phyloP scores from a whole-genome alignment of 2,113 vertebrate genomes.

The Ageneiosus marmoratus region DNA sequence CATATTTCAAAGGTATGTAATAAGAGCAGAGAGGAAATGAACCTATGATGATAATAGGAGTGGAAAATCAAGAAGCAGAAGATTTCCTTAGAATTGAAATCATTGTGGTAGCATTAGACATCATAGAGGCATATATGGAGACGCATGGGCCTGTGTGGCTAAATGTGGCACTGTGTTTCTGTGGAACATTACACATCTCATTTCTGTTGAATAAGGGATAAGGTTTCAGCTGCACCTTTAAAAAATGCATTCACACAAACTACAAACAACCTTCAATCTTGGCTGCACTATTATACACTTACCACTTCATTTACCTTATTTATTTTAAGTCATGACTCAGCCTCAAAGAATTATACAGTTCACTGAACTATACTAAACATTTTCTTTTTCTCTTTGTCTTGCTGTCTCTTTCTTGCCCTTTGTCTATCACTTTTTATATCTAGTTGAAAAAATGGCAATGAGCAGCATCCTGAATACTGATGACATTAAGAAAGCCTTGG shows the following conservation, averaged over 20 bases:
- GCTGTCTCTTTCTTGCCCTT: neutral
- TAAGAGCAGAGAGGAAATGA: neutral
- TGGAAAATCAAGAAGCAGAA: constrained; percentile 6
- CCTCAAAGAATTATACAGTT: neutral
- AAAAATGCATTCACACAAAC: constrained; percentile 3
- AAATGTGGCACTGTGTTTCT: neutral
- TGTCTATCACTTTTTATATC: neutral
- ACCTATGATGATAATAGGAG: neutral
- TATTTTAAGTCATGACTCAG: neutral
- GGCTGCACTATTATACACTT: neutral
- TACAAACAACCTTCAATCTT: neutral
- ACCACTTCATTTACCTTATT: neutral
- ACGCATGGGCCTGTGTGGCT: constrained; percentile 9
- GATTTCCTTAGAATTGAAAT: neutral
- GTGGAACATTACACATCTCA: neutral
- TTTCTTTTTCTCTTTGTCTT: neutral
- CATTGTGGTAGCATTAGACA: neutral
- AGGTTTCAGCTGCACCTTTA: neutral
- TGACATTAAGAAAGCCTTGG: constrained; percentile 80
- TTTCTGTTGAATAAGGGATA: neutral
- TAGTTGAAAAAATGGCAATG: constrained; percentile 73
- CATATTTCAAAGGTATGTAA: neutral
- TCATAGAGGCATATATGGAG: neutral
- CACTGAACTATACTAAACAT: neutral
- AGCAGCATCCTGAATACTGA: constrained; percentile 77